Evolutionary conservation across 2,113 vertebrate genomes (phyloP).

Genomic region (Bagarius yarrelli): DNA sequence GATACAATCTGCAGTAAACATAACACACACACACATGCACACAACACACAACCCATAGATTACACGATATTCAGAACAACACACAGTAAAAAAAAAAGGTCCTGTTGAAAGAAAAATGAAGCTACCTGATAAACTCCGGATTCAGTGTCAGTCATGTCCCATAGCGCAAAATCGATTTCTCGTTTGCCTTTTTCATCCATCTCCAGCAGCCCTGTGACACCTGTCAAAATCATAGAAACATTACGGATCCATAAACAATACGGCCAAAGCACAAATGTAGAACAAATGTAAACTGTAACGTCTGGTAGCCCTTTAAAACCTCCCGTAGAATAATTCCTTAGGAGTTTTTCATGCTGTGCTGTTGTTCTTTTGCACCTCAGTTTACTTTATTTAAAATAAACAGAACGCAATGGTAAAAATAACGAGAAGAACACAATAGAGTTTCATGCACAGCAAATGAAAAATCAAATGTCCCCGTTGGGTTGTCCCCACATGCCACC

Average conservation of each 20-base stretch:
- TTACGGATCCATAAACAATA: background rate
- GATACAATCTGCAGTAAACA: slow-evolving; percentile 74
- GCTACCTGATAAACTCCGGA: slow-evolving; percentile 79
- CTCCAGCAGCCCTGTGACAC: slow-evolving; percentile 78
- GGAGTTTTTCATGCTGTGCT: too few species aligned
- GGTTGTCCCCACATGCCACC: too few species aligned
- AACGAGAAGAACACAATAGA: too few species aligned
- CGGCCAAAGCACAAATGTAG: background rate
- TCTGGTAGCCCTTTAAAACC: too few species aligned
- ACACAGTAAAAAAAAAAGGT: background rate
- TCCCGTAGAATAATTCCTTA: too few species aligned
- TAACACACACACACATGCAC: slow-evolving; percentile 27
- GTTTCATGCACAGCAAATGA: too few species aligned
- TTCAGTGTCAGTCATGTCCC: slow-evolving; percentile 79
- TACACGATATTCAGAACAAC: background rate
- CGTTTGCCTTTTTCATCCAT: slow-evolving; percentile 84
- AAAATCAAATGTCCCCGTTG: too few species aligned
- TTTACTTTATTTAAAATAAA: too few species aligned
- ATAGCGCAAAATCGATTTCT: slow-evolving; percentile 85
- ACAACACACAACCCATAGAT: background rate
- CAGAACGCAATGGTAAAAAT: too few species aligned
- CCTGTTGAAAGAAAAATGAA: slow-evolving; percentile 13
- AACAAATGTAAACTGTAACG: background rate
- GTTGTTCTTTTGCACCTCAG: too few species aligned
- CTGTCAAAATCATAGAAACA: slow-evolving; percentile 57